phyloP scores from a whole-genome alignment of 2,113 vertebrate species.

The Anolis carolinensis region DNA sequence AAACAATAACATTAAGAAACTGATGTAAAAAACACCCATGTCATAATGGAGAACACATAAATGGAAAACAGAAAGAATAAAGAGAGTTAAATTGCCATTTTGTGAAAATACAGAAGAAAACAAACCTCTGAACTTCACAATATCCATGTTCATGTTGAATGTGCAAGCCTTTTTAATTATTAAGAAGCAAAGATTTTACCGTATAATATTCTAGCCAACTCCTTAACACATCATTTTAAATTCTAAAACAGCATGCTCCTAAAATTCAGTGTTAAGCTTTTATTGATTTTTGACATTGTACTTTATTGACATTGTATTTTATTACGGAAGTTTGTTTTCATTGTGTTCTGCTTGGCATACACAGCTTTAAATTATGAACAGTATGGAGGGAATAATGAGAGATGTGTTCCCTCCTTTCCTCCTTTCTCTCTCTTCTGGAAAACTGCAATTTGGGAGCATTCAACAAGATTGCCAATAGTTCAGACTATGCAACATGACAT shows the following conservation, averaged over 20 bases:
- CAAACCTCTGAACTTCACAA: not conserved
- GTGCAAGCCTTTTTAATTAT: not conserved
- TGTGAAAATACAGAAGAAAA: not conserved
- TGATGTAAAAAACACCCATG: not conserved
- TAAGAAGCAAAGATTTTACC: not conserved
- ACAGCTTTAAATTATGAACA: not conserved
- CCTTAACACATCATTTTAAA: not conserved
- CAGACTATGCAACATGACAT: not conserved
- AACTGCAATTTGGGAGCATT: not conserved
- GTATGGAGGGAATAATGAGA: not conserved
- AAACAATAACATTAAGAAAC: not conserved
- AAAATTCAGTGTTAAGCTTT: not conserved
- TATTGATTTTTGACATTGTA: constrained; percentile 11
- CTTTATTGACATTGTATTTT: not conserved
- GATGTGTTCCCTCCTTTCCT: not conserved
- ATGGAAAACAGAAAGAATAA: not conserved
- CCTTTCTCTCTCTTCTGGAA: not conserved
- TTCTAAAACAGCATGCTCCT: not conserved
- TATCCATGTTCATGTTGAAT: not conserved
- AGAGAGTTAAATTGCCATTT: constrained; percentile 14
- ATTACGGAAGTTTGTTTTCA: not conserved
- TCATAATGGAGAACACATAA: not conserved
- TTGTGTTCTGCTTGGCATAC: not conserved
- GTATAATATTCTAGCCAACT: not conserved
- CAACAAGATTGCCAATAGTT: not conserved